Conservation (phyloP, 2,888 invertebrate genomes). For the Catocala nupta region DNA sequence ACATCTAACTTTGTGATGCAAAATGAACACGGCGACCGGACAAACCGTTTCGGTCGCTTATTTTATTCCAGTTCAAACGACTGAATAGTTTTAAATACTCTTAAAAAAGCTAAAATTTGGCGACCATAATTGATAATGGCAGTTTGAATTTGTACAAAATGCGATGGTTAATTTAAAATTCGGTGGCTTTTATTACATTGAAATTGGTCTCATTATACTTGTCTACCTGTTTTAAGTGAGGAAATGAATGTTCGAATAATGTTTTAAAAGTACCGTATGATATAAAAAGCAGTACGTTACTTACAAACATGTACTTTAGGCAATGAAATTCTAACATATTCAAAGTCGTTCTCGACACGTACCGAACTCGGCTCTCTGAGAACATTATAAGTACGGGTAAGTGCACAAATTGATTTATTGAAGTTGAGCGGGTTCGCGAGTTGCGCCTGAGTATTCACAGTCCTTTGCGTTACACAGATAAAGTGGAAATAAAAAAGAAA, state of each 20-base stretch:
- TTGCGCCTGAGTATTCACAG: conserved; percentile 84
- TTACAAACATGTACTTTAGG: conserved; percentile 55
- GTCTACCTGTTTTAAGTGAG: too few relatives aligned
- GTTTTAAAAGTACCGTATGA: conserved; percentile 24
- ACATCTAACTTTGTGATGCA: conserved; percentile 86
- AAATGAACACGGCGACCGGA: conserved; percentile 76
- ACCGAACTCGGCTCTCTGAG: conserved; percentile 67
- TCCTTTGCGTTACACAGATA: conserved; percentile 83
- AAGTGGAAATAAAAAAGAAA: conserved; percentile 86
- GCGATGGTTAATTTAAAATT: conserved; percentile 11
- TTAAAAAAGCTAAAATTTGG: conserved; percentile 33
- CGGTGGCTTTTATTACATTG: too few relatives aligned
- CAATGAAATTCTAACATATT: conserved; percentile 69
- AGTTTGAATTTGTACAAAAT: conserved; percentile 16
- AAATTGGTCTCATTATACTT: too few relatives aligned
- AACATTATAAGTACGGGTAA: conserved; percentile 82
- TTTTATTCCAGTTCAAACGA: conserved; percentile 54
- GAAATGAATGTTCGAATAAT: not conserved
- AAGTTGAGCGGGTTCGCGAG: conserved; percentile 82
- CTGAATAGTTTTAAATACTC: conserved; percentile 40
- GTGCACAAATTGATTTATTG: conserved; percentile 87
- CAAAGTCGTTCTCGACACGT: conserved; percentile 75
- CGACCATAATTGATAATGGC: conserved; percentile 19
- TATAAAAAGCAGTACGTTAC: conserved; percentile 39
- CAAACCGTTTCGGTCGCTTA: conserved; percentile 56